These are phyloP conservation scores for Diploscapter pachys DNA, from an alignment of 1,140 invertebrate genomes.

Conservation along the genomic window DNA sequence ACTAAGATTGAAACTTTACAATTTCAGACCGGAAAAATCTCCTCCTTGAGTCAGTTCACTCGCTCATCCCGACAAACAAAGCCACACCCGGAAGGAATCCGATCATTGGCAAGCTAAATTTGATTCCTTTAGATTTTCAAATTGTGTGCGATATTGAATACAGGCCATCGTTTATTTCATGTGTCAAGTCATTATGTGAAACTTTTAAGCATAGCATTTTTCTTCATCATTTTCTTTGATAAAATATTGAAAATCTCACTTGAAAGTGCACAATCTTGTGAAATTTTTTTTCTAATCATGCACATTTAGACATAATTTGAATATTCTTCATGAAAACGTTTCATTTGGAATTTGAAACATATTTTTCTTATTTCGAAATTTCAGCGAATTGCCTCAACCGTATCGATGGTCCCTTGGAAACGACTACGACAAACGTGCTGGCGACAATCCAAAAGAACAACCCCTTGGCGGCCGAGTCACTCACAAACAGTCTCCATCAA, in stretches of 20 bases:
- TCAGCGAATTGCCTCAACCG: conserved; percentile 15
- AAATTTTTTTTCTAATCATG: too few relatives aligned
- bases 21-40: not conserved
- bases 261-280: too few relatives aligned
- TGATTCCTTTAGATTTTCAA: not conserved
- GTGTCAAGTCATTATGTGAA: too few relatives aligned
- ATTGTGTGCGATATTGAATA: too few relatives aligned
- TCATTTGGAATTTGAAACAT: too few relatives aligned
- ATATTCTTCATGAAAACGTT: too few relatives aligned
- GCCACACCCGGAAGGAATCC: not conserved
- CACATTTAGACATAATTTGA: too few relatives aligned
- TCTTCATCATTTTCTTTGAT: too few relatives aligned
- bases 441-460: not conserved
- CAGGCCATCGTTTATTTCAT: too few relatives aligned
- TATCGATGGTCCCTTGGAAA: conserved; percentile 14
- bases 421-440: not conserved
- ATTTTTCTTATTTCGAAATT: conserved; percentile 9
- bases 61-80: conserved; percentile 8
- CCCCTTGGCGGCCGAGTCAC: conserved; percentile 11
- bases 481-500: conserved; percentile 19
- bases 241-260: too few relatives aligned
- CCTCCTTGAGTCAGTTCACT: conserved; percentile 28
- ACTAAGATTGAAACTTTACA: too few relatives aligned
- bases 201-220: too few relatives aligned
- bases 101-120: not conserved